Conservation (phyloP, 1,140 invertebrate species). For the Drosophila bifasciata region DNA sequence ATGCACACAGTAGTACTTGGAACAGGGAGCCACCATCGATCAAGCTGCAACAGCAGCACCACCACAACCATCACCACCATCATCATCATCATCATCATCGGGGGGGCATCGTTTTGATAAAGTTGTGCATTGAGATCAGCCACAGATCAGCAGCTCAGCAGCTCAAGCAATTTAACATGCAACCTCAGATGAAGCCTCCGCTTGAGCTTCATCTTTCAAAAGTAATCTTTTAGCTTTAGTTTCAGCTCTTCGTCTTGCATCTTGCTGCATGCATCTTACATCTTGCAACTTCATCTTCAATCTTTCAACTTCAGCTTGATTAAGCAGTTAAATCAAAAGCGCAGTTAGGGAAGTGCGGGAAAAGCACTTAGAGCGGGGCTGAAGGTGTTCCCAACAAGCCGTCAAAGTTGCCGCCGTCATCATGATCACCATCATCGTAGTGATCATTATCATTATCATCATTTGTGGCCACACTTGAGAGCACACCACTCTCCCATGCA, state of each 20-base stretch:
- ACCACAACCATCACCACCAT: constrained; percentile 9
- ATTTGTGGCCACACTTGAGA: constrained; percentile 73
- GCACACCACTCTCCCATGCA: constrained; percentile 36
- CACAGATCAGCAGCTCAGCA: constrained; percentile 44
- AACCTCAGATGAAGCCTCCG: constrained; percentile 37
- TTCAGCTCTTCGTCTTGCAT: no score
- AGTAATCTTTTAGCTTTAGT: background rate
- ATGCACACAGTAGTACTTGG: constrained; percentile 9
- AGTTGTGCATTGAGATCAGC: constrained; percentile 48
- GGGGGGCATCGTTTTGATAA: constrained; percentile 19
- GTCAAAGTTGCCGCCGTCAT: constrained; percentile 68
- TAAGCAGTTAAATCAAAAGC: constrained; percentile 76
- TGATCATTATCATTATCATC: constrained; percentile 6
- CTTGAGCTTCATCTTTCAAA: constrained; percentile 1
- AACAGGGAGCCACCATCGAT: constrained; percentile 68
- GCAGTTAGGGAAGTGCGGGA: constrained; percentile 8
- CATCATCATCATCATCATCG: constrained; percentile 31
- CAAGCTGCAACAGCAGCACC: constrained; percentile 36
- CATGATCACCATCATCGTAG: constrained; percentile 19
- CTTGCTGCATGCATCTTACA: no score
- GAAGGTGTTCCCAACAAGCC: constrained; percentile 69
- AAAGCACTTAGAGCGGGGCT: constrained; percentile 6
- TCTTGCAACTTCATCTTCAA: background rate
- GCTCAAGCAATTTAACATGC: constrained; percentile 67
- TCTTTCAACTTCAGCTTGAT: constrained; percentile 60